A percentile compares a stretch with the other conserved stretches of the same genome.
Conservation (phyloP, 2,888 invertebrate genomes). For the Drosophila yooni region DNA sequence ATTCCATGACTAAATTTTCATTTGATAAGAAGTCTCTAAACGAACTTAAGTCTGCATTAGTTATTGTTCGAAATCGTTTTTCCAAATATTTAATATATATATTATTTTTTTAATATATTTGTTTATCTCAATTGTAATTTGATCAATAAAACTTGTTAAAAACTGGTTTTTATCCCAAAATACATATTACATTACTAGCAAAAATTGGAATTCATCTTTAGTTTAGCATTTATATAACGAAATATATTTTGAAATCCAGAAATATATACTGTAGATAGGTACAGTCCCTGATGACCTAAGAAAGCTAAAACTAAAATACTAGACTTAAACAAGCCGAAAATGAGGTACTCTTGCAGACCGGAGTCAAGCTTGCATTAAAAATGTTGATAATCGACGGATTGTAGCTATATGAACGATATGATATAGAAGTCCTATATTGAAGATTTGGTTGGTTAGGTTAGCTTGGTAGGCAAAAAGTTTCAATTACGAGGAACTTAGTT, state of each 20-base stretch:
- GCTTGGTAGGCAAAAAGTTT: neutral
- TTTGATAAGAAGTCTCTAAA: neutral
- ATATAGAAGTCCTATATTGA: neutral
- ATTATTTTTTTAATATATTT: neutral
- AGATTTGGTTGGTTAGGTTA: neutral
- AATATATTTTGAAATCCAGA: neutral
- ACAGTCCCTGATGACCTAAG: no score
- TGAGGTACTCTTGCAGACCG: no score
- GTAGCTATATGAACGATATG: neutral
- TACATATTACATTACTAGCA: fast-evolving
- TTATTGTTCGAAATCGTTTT: neutral
- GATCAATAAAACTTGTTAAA: neutral
- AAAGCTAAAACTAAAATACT: no score
- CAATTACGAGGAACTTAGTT: neutral
- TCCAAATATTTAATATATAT: neutral
- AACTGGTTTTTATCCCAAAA: neutral
- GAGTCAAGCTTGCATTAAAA: no score
- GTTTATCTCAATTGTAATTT: neutral
- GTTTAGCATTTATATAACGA: neutral
- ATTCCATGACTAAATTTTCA: no score
- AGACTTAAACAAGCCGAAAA: no score
- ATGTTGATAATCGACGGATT: neutral
- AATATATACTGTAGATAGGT: no score
- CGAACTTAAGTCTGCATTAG: neutral
- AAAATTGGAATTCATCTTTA: neutral